Evolutionary conservation across 2,888 invertebrate genomes (phyloP).

Genomic region (Gari tellinella): DNA sequence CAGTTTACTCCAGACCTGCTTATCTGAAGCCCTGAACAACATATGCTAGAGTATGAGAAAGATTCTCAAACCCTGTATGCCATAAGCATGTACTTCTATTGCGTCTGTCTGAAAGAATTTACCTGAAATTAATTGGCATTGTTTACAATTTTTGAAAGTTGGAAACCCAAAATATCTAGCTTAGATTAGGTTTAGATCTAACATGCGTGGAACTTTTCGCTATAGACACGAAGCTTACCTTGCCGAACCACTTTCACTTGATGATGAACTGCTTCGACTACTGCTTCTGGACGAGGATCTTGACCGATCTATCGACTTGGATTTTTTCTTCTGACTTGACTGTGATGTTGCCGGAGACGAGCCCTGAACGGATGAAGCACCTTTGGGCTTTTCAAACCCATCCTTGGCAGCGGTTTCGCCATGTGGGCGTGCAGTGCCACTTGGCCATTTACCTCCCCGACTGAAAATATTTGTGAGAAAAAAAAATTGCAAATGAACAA

Average conservation of each 20-base stretch:
- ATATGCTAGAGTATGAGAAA: too few species aligned
- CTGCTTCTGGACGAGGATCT: conserved; percentile 78
- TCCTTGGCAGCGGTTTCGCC: conserved; percentile 54
- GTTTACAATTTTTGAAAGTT: too few species aligned
- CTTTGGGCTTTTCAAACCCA: conserved; percentile 63
- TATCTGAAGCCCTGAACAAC: too few species aligned
- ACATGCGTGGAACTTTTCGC: too few species aligned
- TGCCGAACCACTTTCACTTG: conserved; percentile 82
- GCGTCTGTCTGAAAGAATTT: too few species aligned
- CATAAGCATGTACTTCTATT: too few species aligned
- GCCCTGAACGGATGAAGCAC: conserved; percentile 47
- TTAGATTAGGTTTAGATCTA: too few species aligned
- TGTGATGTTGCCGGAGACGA: conserved; percentile 65
- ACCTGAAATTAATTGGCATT: too few species aligned
- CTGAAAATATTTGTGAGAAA: conserved; percentile 19
- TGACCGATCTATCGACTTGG: conserved; percentile 65
- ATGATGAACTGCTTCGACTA: conserved; percentile 80
- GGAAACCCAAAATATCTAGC: too few species aligned
- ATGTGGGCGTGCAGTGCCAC: conserved; percentile 40
- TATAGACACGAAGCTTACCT: conserved; percentile 65
- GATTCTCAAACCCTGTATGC: too few species aligned
- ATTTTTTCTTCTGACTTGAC: conserved; percentile 61
- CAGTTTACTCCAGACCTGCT: too few species aligned
- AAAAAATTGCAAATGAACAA: too few species aligned
- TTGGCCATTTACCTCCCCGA: conserved; percentile 48